phyloP scores from a whole-genome alignment of 1,140 invertebrate species.

The Macrosteles quadrilineatus region DNA sequence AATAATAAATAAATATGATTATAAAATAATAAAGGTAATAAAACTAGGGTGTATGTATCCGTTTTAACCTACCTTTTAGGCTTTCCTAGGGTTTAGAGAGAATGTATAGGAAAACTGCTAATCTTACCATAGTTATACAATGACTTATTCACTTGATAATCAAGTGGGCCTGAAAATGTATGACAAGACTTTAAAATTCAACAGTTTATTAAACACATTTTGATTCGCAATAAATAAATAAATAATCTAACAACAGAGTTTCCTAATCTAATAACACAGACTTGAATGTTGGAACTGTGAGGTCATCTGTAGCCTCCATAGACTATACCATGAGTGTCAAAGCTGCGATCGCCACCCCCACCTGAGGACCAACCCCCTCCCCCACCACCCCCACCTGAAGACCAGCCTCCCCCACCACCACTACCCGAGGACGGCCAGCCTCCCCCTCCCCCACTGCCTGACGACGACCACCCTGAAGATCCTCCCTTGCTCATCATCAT shows the following conservation, averaged over 20 bases:
- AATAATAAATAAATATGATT: no score
- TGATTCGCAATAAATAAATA: slow-evolving; percentile 6
- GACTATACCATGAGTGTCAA: slow-evolving; percentile 5
- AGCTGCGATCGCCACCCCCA: slow-evolving; percentile 25
- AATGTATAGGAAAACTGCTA: no score
- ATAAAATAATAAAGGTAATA: no score
- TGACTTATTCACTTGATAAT: no score
- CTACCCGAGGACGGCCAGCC: slow-evolving; percentile 32
- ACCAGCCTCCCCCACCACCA: slow-evolving; percentile 19
- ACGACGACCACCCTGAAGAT: slow-evolving; percentile 15
- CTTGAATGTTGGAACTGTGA: not conserved
- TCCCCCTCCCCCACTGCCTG: slow-evolving; percentile 23
- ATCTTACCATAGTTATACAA: no score
- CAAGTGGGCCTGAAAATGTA: no score
- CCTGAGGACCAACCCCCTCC: slow-evolving; percentile 29
- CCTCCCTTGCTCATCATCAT: slow-evolving; percentile 30
- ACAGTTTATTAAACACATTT: no score
- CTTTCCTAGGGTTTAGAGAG: no score
- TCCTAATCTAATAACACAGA: slow-evolving; percentile 10
- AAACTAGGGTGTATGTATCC: no score
- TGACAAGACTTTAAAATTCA: no score
- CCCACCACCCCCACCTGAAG: slow-evolving; percentile 20
- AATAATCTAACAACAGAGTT: slow-evolving; percentile 9
- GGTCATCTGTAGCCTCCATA: slow-evolving; percentile 16
- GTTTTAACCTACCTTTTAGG: no score